Base-by-base conservation (phyloP, 2,113 vertebrate genomes). In the Regulus satrapa region DNA sequence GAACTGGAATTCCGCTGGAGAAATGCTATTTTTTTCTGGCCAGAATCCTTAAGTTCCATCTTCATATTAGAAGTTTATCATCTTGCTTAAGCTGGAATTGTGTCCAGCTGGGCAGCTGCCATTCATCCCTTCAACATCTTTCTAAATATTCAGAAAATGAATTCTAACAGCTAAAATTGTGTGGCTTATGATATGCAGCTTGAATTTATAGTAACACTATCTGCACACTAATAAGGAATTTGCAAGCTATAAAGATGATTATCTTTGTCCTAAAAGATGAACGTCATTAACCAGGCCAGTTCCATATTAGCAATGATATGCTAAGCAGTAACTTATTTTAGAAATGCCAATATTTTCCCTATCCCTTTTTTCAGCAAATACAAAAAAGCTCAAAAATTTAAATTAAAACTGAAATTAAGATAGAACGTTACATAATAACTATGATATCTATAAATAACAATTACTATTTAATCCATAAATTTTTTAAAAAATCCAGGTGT, bases 61-160 rank as follows among this genome's bases (percentile, higher is more conserved):
- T 98, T 98, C 98, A 96, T 95, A 97, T 96, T 97, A 96, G 95
- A 96, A 97, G 94, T 98, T 98, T 97, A 97, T 97, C 97, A 16
- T 97, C 93, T 95, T 88, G 92, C 93, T 96, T 97, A 96, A 97
- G 51, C 58, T 95, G 92, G 34, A 97, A 95, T 76, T 59, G 55
- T 38, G 63, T 98, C 97, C 98, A 98, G 77, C 54, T 98, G 97
- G 97, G 96, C 76, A 94, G 59, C 36, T n/a, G 92, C 98, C 98
- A 96, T 92, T 62, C 66, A 80, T 89, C 91, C 92, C 56, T 74
- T 94, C 87, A 95, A 95, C 93, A 67, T 96, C 89, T 97, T 94
- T 82, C 97, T 71, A 85, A 98, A 96, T 97, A 97, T 96, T 96
- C 97, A 95, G 94, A 94, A 97, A 98, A 97, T 94, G 71, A 97